Evolutionary conservation across 1,140 invertebrate species (phyloP), one percentile per base, ranked within the genome.

Genomic region (Drosophila tristis): DNA sequence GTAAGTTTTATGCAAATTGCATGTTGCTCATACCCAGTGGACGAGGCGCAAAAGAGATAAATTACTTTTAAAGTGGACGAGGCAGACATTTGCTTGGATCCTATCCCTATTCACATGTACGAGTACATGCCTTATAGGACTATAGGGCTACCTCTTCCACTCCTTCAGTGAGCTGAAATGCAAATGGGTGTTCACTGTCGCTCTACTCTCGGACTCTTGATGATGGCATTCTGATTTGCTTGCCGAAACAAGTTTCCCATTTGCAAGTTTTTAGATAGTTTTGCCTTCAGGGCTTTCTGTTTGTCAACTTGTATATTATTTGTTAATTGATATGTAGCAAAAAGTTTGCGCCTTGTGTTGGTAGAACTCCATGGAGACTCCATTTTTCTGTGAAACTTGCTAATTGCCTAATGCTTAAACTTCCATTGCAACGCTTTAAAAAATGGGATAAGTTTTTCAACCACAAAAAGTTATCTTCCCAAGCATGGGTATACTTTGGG

Each of bases 201-300:
- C 54, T 39, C 74, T 67, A 76, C 78, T 70, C 44, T 67, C 55
- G 58, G 42, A 58, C 72, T 60, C 63, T 78, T 64, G 82, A 79
- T 87, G 82, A 87, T 87, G 82, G 79, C 84, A 89, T 87, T 87
- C 82, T 87, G 82, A 87, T 87, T 87, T 87, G 82, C 65, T 89
- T 89, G 59, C 70, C 57, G 60, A 82, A 87, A 81, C 66, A 89
- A 82, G 44, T 81, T 81, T 70, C 16, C n/a, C 44, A 80, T 66
- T 47, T 72, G 58, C 57, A 63, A 81, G 66, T 72, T 60, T 81
- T 77, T 66, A 61, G 49, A 61, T 80, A 60, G 58, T 61, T 42
- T 39, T 48, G 70, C 61, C 63, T 55, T 84, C 51, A 57, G 84
- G 78, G 63, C 73, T 78, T 89, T 73, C 74, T 85, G 59, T 75